Conservation (phyloP, 37 sponge, comb jelly and placozoan species). For the Agelas oroides region DNA sequence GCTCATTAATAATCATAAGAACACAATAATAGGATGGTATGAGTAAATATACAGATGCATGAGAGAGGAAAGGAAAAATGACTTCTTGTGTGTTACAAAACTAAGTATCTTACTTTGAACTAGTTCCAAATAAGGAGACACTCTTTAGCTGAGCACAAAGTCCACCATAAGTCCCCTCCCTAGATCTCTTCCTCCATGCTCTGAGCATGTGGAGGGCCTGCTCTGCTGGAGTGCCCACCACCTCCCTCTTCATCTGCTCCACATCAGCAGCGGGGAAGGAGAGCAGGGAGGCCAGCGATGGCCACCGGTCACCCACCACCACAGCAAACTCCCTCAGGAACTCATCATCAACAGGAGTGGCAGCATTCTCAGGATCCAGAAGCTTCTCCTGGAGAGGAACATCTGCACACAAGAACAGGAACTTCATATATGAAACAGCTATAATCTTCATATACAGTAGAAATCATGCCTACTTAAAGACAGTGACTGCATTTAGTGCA, state of each 20-base stretch:
- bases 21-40: no score
- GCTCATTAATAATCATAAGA: no score
- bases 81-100: no score
- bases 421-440: no score
- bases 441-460: not conserved
- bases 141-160: no score
- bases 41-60: no score
- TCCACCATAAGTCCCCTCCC: no score
- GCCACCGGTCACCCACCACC: constrained; percentile 1
- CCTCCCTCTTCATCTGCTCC: not conserved
- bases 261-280: not conserved
- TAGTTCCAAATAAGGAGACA: no score
- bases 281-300: not conserved
- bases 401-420: not conserved
- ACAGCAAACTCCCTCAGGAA: constrained; percentile 2
- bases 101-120: not conserved
- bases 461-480: no score
- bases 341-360: not conserved
- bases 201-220: not conserved
- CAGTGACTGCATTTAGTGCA: no score
- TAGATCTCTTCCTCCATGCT: not conserved
- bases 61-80: no score
- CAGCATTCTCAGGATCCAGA: not conserved
- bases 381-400: constrained; percentile 1
- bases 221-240: not conserved